Evolutionary conservation across 2,797 vertebrate genomes (phyloP).

Genomic region (Anguilla megastoma): DNA sequence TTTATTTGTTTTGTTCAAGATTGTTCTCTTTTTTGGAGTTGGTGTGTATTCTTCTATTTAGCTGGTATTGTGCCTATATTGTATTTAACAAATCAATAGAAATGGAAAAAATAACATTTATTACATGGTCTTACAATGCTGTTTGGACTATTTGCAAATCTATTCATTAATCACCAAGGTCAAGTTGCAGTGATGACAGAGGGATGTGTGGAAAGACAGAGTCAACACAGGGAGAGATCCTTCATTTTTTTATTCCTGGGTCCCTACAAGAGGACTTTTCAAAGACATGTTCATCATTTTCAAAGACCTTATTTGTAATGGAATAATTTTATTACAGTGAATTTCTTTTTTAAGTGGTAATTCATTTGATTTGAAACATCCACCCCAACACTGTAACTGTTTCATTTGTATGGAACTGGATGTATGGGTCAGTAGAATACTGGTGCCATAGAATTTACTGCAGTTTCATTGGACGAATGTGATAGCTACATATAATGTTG

Average conservation of each 20-base stretch:
- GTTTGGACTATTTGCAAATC: not conserved
- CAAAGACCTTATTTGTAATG: not conserved
- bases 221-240: not conserved
- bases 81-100: not conserved
- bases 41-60: not conserved
- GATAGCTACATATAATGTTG: no score
- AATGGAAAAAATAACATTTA: not conserved
- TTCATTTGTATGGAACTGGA: not conserved
- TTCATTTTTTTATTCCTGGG: not conserved
- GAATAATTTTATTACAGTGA: not conserved
- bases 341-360: not conserved
- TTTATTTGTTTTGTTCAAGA: not conserved
- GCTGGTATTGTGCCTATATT: not conserved
- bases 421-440: not conserved
- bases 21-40: not conserved
- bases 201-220: not conserved
- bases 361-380: not conserved
- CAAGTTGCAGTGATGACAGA: not conserved
- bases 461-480: not conserved
- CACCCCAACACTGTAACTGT: not conserved
- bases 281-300: not conserved
- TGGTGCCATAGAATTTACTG: not conserved
- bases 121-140: not conserved
- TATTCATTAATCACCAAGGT: not conserved
- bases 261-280: not conserved